Evolutionary conservation across 2,888 invertebrate species (phyloP).

Genomic region (Galeopsomyia nigrocyanea): DNA sequence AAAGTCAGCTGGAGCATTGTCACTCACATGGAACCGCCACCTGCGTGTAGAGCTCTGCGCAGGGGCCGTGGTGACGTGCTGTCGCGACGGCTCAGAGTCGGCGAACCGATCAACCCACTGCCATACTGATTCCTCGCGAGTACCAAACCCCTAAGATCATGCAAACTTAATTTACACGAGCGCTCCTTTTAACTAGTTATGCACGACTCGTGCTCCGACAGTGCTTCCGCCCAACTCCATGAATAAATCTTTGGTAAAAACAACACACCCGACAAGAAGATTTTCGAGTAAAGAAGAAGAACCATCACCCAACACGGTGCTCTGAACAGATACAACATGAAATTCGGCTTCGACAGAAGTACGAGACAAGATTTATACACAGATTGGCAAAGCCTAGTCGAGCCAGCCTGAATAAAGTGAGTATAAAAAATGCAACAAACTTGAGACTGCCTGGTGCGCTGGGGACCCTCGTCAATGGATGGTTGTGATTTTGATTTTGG

Average conservation of each 20-base stretch:
- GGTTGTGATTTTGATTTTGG: slow-evolving; percentile 63
- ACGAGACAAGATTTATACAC: slow-evolving; percentile 34
- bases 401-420: slow-evolving; percentile 29
- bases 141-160: slow-evolving; percentile 61
- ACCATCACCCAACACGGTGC: no score
- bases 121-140: slow-evolving; percentile 64
- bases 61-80: slow-evolving; percentile 66
- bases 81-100: slow-evolving; percentile 64
- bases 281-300: no score
- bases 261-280: no score
- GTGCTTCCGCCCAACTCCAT: slow-evolving; percentile 20
- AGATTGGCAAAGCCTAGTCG: slow-evolving; percentile 43
- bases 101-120: slow-evolving; percentile 61
- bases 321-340: no score
- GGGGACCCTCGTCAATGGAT: slow-evolving; percentile 75
- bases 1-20: slow-evolving; percentile 63
- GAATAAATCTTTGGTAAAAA: neutral
- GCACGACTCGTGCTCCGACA: neutral
- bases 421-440: slow-evolving; percentile 69
- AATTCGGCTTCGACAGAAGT: no score
- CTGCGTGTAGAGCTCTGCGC: slow-evolving; percentile 65
- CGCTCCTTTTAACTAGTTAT: slow-evolving; percentile 9
- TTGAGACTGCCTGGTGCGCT: slow-evolving; percentile 84
- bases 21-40: slow-evolving; percentile 69
- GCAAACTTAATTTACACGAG: slow-evolving; percentile 34